Evolutionary conservation across 1,140 invertebrate genomes (phyloP).

Genomic region (Drosophila auraria): DNA sequence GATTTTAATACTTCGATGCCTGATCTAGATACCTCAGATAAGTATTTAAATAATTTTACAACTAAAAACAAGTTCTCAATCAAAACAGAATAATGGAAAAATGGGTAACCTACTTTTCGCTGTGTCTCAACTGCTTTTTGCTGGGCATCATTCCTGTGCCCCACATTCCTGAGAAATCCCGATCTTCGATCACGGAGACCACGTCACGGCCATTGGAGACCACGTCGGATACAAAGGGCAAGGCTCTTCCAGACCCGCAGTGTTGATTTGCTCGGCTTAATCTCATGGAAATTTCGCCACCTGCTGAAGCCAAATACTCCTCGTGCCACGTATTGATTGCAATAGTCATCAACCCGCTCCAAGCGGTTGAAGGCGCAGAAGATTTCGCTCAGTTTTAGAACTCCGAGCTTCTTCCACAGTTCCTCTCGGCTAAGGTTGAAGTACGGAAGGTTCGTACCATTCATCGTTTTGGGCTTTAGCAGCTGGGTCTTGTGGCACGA

Average conservation of each 20-base stretch:
- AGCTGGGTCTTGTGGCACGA: slow-evolving; percentile 2
- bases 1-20: too few relatives aligned
- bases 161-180: too few relatives aligned
- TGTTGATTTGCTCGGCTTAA: neutral
- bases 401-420: slow-evolving; percentile 13
- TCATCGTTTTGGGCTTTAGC: neutral
- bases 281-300: neutral
- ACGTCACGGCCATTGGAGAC: neutral
- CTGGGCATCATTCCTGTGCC: neutral
- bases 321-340: neutral
- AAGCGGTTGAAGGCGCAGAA: slow-evolving; percentile 18
- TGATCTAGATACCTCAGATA: slow-evolving; percentile 3
- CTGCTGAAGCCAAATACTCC: slow-evolving; percentile 4
- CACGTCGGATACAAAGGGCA: neutral
- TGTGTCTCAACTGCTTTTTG: neutral
- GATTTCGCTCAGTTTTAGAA: slow-evolving; percentile 11
- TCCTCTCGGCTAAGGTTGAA: neutral
- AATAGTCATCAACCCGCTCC: neutral
- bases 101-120: neutral
- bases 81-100: neutral
- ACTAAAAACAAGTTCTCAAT: too few relatives aligned
- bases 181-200: neutral
- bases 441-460: neutral
- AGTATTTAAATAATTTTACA: neutral
- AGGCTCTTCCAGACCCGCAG: slow-evolving; percentile 3